Conservation (phyloP, 2,888 invertebrate species). For the Rhamphomyia laevipes region DNA sequence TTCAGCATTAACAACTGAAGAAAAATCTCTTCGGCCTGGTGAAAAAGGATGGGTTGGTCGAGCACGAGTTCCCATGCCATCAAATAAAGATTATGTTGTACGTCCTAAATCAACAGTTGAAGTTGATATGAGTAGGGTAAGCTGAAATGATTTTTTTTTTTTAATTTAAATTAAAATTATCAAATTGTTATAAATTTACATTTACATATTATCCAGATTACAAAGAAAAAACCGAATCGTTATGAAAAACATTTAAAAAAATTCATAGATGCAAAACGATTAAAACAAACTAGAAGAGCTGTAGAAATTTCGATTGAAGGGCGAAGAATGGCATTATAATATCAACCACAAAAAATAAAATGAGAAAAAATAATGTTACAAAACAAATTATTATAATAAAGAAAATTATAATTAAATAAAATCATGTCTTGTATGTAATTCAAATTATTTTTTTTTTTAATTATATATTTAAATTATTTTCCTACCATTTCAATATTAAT, state of each 20-base stretch:
- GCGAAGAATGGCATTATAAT: conserved; percentile 83
- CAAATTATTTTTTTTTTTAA: too few species aligned
- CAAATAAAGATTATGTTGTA: conserved; percentile 92
- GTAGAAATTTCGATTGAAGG: conserved; percentile 95
- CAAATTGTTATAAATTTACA: conserved; percentile 4
- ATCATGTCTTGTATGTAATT: too few species aligned
- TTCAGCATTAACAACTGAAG: conserved; percentile 46
- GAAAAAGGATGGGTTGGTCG: conserved; percentile 92
- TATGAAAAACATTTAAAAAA: conserved; percentile 89
- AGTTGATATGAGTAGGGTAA: conserved; percentile 68
- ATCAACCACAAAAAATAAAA: neutral
- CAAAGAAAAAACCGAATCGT: conserved; percentile 75
- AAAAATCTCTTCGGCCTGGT: conserved; percentile 72
- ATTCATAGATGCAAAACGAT: conserved; percentile 73
- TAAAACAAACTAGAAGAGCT: conserved; percentile 69
- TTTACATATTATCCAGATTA: conserved; percentile 43
- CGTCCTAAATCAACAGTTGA: conserved; percentile 87
- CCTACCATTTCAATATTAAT: neutral
- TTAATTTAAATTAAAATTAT: conserved; percentile 6
- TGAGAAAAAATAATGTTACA: too few species aligned
- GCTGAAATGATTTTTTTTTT: too few species aligned
- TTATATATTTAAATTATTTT: neutral
- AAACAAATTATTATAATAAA: neutral
- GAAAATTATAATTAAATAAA: neutral
- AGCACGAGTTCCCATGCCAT: conserved; percentile 89